These are phyloP conservation scores for Cladopsammia gracilis DNA, from an alignment of 64 coral and sea anemone genomes.

Conservation along the genomic window DNA sequence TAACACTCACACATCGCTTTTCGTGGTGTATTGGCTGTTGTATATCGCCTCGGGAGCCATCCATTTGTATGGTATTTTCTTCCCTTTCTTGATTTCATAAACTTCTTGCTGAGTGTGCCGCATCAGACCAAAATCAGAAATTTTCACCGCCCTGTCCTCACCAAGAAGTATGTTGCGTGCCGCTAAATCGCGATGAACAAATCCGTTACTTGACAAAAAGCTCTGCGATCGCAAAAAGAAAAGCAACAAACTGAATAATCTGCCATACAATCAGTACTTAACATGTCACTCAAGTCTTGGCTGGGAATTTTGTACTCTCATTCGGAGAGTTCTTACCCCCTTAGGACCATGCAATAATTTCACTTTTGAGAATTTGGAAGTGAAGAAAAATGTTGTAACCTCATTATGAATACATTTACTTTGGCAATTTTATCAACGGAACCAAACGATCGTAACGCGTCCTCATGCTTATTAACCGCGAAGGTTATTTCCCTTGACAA, in stretches of 20 bases:
- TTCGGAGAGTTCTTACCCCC: no score
- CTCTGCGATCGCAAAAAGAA: neutral
- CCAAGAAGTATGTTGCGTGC: constrained; percentile 54
- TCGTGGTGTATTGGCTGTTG: constrained; percentile 14
- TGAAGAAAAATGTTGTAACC: no score
- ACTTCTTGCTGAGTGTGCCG: constrained; percentile 4
- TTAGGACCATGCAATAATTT: no score
- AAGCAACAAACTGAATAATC: neutral
- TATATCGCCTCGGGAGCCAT: constrained; percentile 53
- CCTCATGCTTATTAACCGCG: no score
- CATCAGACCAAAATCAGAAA: constrained; percentile 64
- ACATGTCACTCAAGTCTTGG: no score
- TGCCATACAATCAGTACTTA: no score
- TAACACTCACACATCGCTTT: constrained; percentile 61
- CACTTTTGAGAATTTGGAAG: no score
- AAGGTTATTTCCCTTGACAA: no score
- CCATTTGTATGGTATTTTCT: constrained; percentile 56
- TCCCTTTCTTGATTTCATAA: constrained; percentile 25
- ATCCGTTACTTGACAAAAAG: constrained; percentile 31
- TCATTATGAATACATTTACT: no score
- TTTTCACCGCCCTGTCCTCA: constrained; percentile 51
- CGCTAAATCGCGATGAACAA: constrained; percentile 64
- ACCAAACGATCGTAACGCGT: no score
- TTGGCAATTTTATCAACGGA: no score
- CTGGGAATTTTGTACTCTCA: no score